phyloP scores from a whole-genome alignment of 2,797 vertebrate species.

The Schizopygopsis malacanthus region DNA sequence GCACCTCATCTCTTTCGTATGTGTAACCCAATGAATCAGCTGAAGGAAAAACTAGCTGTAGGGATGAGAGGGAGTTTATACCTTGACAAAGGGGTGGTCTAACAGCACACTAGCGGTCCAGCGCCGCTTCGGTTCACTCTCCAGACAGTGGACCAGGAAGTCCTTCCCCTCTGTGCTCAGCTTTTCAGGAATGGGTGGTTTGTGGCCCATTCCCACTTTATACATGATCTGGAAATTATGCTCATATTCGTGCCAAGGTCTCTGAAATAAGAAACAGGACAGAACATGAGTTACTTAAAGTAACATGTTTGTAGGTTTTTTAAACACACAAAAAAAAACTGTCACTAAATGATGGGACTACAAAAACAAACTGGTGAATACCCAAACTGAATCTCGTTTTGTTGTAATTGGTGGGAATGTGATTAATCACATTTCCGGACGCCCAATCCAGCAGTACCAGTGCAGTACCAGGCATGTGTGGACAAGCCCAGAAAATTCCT shows the following conservation, averaged over 20 bases:
- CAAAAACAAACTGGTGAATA: neutral
- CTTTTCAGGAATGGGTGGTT: constrained; percentile 95
- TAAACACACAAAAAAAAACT: neutral
- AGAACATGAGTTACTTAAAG: neutral
- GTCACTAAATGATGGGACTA: neutral
- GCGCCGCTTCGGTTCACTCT: constrained; percentile 94
- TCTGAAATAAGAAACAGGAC: constrained; percentile 72
- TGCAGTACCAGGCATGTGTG: neutral
- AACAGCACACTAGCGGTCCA: constrained; percentile 97
- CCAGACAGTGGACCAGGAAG: constrained; percentile 94
- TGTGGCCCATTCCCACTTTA: constrained; percentile 98
- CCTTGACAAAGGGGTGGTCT: constrained; percentile 98
- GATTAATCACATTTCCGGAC: neutral
- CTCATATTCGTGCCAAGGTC: constrained; percentile 98
- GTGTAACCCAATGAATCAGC: neutral
- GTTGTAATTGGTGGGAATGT: neutral
- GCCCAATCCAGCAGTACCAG: neutral
- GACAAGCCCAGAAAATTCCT: neutral
- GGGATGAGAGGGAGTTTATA: constrained; percentile 59
- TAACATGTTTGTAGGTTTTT: neutral
- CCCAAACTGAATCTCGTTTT: neutral
- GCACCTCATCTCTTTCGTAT: neutral
- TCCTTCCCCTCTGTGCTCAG: constrained; percentile 97
- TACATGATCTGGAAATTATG: constrained; percentile 99
- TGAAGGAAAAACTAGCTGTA: neutral